Conservation (phyloP, 2,888 invertebrate species). For the Leucoma salicis region DNA sequence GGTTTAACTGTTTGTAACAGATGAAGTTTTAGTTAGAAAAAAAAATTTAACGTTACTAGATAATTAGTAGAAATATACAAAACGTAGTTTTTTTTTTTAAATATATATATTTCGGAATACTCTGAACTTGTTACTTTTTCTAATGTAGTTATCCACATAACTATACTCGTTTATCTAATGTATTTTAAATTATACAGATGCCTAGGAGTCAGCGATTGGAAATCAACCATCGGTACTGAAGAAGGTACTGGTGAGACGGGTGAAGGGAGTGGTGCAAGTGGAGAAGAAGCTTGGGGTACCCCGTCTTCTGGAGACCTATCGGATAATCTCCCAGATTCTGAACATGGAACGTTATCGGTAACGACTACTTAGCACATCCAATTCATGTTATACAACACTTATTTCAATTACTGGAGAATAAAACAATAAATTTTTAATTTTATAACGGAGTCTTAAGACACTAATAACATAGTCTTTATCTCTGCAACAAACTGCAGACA, state of each 20-base stretch:
- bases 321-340: slow-evolving; percentile 87
- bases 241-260: slow-evolving; percentile 84
- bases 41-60: background rate
- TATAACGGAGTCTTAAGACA: too few relatives aligned
- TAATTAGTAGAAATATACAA: background rate
- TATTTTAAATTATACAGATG: slow-evolving; percentile 45
- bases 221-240: slow-evolving; percentile 77
- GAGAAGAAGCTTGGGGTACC: slow-evolving; percentile 94
- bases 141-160: too few relatives aligned
- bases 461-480: too few relatives aligned
- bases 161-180: background rate
- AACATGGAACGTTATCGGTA: slow-evolving; percentile 85
- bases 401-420: too few relatives aligned
- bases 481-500: too few relatives aligned
- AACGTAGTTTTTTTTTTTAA: background rate
- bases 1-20: too few relatives aligned
- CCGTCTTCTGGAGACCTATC: slow-evolving; percentile 93
- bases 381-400: too few relatives aligned
- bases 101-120: too few relatives aligned
- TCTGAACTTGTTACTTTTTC: too few relatives aligned
- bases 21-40: background rate
- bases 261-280: slow-evolving; percentile 92
- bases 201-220: slow-evolving; percentile 83
- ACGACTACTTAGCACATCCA: slow-evolving; percentile 21
- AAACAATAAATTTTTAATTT: too few relatives aligned